Conservation (phyloP, 2,113 vertebrate species). For the Eulemur rufifrons region DNA sequence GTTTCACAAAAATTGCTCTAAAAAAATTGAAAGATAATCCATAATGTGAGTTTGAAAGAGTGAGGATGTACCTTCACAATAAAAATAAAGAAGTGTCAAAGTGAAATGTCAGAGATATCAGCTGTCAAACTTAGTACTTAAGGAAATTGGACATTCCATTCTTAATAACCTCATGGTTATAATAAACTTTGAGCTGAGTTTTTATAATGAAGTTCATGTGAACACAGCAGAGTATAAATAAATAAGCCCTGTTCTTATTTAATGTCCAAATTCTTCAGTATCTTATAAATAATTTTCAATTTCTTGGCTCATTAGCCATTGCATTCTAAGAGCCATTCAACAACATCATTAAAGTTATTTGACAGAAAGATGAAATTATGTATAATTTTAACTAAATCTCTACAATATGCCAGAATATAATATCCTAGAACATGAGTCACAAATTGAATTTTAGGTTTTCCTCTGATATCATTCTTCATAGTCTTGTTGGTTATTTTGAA, state of each 20-base stretch:
- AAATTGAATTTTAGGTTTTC: conserved; percentile 20
- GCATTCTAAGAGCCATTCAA: background rate
- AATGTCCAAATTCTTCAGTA: background rate
- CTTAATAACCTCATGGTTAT: background rate
- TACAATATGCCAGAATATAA: background rate
- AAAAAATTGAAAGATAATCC: no score
- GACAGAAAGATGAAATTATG: background rate
- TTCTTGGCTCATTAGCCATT: background rate
- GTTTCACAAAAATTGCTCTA: no score
- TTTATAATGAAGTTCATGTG: conserved; percentile 19
- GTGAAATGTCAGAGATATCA: no score
- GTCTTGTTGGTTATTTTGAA: conserved; percentile 33
- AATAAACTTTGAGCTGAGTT: background rate
- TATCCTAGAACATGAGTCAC: background rate
- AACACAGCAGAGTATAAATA: background rate
- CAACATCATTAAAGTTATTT: background rate
- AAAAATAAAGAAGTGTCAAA: no score
- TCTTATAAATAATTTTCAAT: conserved; percentile 29
- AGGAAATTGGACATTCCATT: no score
- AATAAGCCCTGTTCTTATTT: background rate
- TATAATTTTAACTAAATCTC: background rate
- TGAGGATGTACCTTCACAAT: no score
- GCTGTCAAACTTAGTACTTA: no score
- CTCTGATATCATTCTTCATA: background rate
- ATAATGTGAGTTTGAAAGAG: no score